phyloP scores from a whole-genome alignment of 1,140 invertebrate genomes.

The Psix sp. region DNA sequence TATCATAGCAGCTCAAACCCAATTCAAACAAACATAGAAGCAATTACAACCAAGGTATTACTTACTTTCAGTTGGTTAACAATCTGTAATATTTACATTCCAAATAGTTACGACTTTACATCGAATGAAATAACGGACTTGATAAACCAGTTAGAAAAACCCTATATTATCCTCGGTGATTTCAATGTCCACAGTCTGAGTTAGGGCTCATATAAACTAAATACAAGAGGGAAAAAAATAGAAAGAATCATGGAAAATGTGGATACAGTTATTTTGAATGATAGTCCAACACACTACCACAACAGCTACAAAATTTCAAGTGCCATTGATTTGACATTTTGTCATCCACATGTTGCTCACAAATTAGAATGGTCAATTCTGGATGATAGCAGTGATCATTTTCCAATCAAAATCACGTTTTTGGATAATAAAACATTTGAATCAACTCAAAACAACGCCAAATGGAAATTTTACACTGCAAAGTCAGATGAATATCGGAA shows the following conservation, averaged over 20 bases:
- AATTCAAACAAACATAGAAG: background rate
- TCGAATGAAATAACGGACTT: background rate
- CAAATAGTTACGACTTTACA: constrained; percentile 42
- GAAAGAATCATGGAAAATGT: constrained; percentile 21
- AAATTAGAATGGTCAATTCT: constrained; percentile 60
- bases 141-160: background rate
- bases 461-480: too few species aligned
- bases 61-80: background rate
- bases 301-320: constrained; percentile 4
- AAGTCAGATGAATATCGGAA: too few species aligned
- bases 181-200: constrained; percentile 63
- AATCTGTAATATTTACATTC: constrained; percentile 28
- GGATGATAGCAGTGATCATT: constrained; percentile 62
- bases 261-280: constrained; percentile 52
- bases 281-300: constrained; percentile 7
- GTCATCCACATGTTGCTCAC: constrained; percentile 47
- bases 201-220: constrained; percentile 61
- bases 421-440: constrained; percentile 6
- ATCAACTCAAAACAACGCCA: too few species aligned
- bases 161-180: constrained; percentile 25
- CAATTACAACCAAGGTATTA: background rate
- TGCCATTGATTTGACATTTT: constrained; percentile 17
- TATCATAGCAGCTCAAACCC: background rate
- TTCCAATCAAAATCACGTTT: constrained; percentile 54
- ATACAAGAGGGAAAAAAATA: constrained; percentile 61